Evolutionary conservation across 2,797 vertebrate genomes (phyloP).

Genomic region (Rhincodon typus): DNA sequence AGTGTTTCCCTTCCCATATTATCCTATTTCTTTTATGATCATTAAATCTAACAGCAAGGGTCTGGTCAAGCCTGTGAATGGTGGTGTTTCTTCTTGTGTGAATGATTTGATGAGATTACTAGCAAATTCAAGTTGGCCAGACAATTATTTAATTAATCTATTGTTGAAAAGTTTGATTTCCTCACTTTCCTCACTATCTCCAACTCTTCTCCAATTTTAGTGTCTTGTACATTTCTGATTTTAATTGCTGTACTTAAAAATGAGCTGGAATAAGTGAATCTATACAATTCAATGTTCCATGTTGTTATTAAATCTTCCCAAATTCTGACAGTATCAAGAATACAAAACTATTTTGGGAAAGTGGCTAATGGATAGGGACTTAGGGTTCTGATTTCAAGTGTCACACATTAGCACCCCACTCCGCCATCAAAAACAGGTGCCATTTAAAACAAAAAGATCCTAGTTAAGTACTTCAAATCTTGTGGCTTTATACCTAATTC

Average conservation of each 20-base stretch:
- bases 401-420: background rate
- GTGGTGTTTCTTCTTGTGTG: background rate
- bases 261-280: background rate
- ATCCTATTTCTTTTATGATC: background rate
- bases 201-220: too few species aligned
- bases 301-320: conserved; percentile 2
- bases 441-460: background rate
- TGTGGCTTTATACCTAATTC: background rate
- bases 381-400: background rate
- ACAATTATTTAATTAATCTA: background rate
- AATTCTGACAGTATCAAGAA: background rate
- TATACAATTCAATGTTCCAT: background rate
- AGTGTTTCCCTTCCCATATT: background rate
- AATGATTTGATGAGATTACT: background rate
- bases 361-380: background rate
- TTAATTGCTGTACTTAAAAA: background rate
- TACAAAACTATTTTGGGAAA: background rate
- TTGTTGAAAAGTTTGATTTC: background rate
- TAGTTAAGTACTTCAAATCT: background rate
- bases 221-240: too few species aligned
- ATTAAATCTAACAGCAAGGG: background rate
- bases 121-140: background rate
- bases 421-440: background rate
- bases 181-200: background rate
- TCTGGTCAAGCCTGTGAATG: background rate